Percentiles rank a stretch among this genome's conserved stretches.
Evolutionary conservation across 2,888 invertebrate genomes (phyloP).

Genomic region (Panopea generosa): DNA sequence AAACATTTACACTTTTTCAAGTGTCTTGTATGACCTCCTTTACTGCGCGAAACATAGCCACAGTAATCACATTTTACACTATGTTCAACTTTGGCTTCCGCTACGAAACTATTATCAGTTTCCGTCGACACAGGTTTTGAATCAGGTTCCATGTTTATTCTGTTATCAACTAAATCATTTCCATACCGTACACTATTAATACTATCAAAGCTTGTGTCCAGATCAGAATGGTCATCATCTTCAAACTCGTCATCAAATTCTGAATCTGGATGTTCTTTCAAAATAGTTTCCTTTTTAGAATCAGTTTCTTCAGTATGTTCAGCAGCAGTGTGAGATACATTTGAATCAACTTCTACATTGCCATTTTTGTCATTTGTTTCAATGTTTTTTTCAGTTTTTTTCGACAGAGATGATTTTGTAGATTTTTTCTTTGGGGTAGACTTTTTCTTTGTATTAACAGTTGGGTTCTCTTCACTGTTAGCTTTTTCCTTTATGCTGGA

Average conservation of each 20-base stretch:
- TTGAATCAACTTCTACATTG: background rate
- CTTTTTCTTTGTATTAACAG: background rate
- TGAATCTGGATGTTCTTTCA: slow-evolving; percentile 13
- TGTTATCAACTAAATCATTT: background rate
- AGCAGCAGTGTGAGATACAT: background rate
- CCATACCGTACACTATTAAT: slow-evolving; percentile 45
- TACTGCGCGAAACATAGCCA: slow-evolving; percentile 66
- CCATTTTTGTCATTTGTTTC: background rate
- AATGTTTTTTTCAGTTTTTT: slow-evolving; percentile 6
- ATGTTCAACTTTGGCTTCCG: slow-evolving; percentile 20
- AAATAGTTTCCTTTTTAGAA: background rate
- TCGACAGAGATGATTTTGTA: slow-evolving; percentile 11
- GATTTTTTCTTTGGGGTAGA: slow-evolving; percentile 5
- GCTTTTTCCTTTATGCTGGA: background rate
- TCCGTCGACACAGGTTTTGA: too few relatives aligned
- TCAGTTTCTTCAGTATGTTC: slow-evolving; percentile 2
- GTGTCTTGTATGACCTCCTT: slow-evolving; percentile 71
- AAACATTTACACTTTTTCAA: slow-evolving; percentile 64
- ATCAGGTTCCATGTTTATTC: background rate
- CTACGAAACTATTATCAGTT: background rate
- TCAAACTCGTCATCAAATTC: slow-evolving; percentile 43
- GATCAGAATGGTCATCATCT: slow-evolving; percentile 50
- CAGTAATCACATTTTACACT: slow-evolving; percentile 62
- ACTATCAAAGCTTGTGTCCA: slow-evolving; percentile 65
- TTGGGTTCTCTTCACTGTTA: background rate